Evolutionary conservation across 53 echinoderm and acorn worm species (phyloP).

Genomic region (Pentamera pediparva): DNA sequence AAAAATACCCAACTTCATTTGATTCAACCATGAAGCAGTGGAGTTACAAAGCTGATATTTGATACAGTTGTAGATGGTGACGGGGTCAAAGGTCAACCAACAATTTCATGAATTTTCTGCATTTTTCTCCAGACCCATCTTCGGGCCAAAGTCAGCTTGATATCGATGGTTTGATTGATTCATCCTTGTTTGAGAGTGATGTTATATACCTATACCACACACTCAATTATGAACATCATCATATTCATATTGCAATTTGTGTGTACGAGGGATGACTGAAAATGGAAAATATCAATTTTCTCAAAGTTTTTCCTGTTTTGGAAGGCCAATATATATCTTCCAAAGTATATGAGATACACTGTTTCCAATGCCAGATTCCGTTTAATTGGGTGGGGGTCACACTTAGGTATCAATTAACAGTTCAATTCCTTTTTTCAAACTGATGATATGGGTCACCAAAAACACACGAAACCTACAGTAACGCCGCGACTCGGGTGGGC

Average conservation of each 20-base stretch:
- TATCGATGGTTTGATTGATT: background rate
- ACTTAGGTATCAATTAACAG: background rate
- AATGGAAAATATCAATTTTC: background rate
- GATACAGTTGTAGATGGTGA: too few relatives aligned
- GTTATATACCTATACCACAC: too few relatives aligned
- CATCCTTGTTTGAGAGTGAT: background rate
- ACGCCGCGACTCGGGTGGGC: background rate
- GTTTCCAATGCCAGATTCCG: background rate
- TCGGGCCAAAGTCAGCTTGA: background rate
- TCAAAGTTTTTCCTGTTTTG: background rate
- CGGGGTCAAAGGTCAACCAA: too few relatives aligned
- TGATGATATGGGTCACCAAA: background rate
- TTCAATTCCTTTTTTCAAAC: background rate
- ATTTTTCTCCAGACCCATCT: background rate
- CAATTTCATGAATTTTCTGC: too few relatives aligned
- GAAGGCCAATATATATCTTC: background rate
- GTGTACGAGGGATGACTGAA: background rate
- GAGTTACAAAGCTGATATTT: too few relatives aligned
- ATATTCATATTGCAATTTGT: background rate
- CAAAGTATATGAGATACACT: background rate
- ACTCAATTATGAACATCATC: background rate
- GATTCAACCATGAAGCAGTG: too few relatives aligned
- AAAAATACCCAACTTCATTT: too few relatives aligned
- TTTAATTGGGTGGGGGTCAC: background rate
- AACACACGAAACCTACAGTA: background rate